phyloP scores from a whole-genome alignment of 1,140 invertebrate genomes.

The Steinernema khuongi region DNA sequence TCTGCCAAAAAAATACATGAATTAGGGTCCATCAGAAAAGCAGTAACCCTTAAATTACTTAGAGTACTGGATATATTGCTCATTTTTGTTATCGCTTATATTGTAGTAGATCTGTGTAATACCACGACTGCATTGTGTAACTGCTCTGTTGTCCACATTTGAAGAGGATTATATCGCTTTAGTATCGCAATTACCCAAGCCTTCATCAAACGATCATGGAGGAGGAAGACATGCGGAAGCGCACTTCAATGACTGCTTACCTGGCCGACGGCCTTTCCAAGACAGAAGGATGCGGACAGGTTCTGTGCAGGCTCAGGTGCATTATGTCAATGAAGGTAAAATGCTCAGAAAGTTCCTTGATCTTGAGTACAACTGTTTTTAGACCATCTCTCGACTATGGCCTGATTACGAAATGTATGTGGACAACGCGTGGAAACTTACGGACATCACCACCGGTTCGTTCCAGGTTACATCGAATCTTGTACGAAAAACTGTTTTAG shows the following conservation, averaged over 20 bases:
- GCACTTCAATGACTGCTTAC: neutral
- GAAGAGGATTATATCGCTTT: neutral
- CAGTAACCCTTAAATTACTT: too few species aligned
- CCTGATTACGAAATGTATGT: neutral
- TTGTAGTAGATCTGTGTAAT: too few species aligned
- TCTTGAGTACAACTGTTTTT: neutral
- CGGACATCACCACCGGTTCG: neutral
- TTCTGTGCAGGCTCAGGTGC: neutral
- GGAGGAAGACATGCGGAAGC: neutral
- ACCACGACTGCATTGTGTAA: too few species aligned
- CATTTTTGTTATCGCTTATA: too few species aligned
- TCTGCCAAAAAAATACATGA: too few species aligned
- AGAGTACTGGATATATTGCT: too few species aligned
- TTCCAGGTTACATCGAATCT: neutral
- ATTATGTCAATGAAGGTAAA: neutral
- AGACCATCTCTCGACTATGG: neutral
- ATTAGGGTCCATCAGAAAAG: too few species aligned
- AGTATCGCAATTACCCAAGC: neutral
- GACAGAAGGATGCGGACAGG: neutral
- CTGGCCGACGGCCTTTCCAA: neutral
- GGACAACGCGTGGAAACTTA: constrained; percentile 1
- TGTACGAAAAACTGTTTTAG: neutral
- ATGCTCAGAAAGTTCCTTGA: neutral
- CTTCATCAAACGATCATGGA: neutral
- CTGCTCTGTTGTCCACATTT: neutral